Percentiles rank a stretch among this genome's conserved stretches.
phyloP scores from a whole-genome alignment of 92 coral and sea anemone genomes.

The Umimayanthus kanabou region DNA sequence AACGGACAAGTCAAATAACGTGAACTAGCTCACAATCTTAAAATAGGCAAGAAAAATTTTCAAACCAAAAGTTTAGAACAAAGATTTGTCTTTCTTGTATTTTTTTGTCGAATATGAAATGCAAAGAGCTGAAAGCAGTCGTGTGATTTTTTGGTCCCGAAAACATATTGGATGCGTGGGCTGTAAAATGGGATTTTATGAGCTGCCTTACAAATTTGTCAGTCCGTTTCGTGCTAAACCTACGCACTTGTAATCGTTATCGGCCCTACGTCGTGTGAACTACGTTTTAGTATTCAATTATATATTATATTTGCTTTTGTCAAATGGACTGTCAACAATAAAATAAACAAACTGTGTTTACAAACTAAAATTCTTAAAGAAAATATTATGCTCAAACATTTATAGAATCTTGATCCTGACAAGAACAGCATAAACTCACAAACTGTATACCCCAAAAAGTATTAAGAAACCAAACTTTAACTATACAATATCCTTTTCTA shows the following conservation, averaged over 20 bases:
- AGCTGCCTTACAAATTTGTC: no score
- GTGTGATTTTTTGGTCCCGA: no score
- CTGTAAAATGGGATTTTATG: no score
- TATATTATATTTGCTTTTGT: no score
- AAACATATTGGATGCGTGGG: no score
- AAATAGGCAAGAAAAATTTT: not conserved
- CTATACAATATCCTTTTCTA: constrained; percentile 88
- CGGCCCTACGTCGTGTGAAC: not conserved
- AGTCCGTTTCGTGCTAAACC: not conserved
- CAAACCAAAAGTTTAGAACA: no score
- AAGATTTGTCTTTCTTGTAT: not conserved
- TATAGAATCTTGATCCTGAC: not conserved
- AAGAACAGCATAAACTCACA: not conserved
- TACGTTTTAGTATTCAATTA: not conserved
- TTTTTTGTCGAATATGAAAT: not conserved
- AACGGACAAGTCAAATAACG: no score
- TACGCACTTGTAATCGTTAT: no score
- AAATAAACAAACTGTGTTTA: no score
- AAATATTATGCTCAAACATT: no score
- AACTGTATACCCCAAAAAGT: not conserved
- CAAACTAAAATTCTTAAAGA: no score
- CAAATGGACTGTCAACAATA: no score
- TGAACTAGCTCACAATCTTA: not conserved
- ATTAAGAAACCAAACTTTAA: not conserved
- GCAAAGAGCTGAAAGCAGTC: not conserved